Evolutionary conservation across 2,113 vertebrate species (phyloP), one percentile per base, ranked within the genome.

Genomic region (Melanerpes aurifrons): DNA sequence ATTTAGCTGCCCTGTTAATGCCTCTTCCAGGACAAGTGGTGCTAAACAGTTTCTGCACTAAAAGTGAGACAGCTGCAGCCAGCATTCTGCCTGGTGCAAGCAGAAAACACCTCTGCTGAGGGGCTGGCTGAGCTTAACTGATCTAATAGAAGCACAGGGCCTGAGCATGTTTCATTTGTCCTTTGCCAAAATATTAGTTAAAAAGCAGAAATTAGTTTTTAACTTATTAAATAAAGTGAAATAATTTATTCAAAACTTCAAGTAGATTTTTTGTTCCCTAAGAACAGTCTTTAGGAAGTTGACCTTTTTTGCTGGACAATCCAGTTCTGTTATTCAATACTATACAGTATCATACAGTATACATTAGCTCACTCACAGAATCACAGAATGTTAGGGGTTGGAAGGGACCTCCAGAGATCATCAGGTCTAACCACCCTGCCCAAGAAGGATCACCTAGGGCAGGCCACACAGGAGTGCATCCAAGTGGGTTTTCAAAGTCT

Each of bases 101-200:
- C 13, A 57, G 37, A 7, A 13, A 62, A 0, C 4, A 20, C 2
- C 14, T 53, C 58, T 66, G 31, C 48, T 45, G 29, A 69, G 18
- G 26, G 26, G 5, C 61, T 37, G 53, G 6, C 66, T 17, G 20
- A 74, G 47, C 7, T 69, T 16, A 9, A 76, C 21, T 24, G 22
- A 6, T 29, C 10, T 43, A 40, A 43, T 3, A 29, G 50, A 50
- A 73, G 25, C 7, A n/a, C 8, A 26, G 28, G 28, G 29, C 32
- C 0, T 0, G 26, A 59, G 17, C 53, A 62, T 12, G 5, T 35
- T 78, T 69, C 3, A 1, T 26, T 62, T 85, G n/a, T 24, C 29
- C 10, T 43, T 43, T 75, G 45, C 8, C 25, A 69, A 87, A 68
- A 69, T 2, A 2, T 32, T 73, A 12, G 14, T 45, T 58, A 20